Conservation (phyloP, 2,797 vertebrate genomes). For the Hoplostethus mediterraneus region DNA sequence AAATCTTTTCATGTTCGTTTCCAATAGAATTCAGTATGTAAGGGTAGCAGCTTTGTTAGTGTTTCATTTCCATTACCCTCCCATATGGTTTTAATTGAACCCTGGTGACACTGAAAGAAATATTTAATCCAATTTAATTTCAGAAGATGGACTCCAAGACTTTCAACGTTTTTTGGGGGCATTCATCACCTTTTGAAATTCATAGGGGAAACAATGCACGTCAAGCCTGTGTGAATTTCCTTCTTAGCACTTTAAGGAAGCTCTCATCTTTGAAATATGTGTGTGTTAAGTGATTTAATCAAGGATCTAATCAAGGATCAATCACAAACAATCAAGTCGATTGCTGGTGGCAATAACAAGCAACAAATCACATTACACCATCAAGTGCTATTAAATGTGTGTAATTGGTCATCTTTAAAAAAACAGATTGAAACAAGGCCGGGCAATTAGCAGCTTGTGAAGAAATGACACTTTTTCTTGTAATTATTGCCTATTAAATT, state of each 20-base stretch:
- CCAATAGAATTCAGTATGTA: background rate
- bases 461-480: background rate
- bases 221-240: background rate
- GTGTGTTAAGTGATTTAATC: constrained; percentile 2
- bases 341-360: background rate
- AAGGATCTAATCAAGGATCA: constrained; percentile 4
- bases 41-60: background rate
- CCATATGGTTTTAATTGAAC: constrained; percentile 6
- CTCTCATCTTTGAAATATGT: background rate
- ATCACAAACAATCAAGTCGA: background rate
- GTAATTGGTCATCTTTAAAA: background rate
- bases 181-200: constrained; percentile 24
- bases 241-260: background rate
- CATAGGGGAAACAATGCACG: background rate
- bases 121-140: constrained; percentile 29
- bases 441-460: background rate
- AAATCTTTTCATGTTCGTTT: background rate
- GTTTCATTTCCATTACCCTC: background rate
- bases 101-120: constrained; percentile 7
- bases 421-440: background rate
- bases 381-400: background rate
- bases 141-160: constrained; percentile 1
- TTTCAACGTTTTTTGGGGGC: constrained; percentile 2
- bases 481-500: background rate
- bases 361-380: background rate